Evolutionary conservation across 2,113 vertebrate genomes (phyloP).

Genomic region (Hippocampus zosterae): DNA sequence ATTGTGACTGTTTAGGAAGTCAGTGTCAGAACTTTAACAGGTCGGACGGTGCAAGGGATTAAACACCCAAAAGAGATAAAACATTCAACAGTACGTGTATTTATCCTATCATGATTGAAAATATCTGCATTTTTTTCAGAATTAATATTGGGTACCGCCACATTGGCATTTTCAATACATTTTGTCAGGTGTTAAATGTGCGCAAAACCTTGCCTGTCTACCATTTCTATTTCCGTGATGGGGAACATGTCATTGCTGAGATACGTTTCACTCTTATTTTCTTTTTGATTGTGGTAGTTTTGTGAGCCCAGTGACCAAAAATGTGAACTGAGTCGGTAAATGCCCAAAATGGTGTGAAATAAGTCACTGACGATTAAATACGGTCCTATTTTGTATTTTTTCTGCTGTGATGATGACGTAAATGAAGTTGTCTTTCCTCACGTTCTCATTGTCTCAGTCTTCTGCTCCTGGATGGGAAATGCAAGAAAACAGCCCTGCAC

Average conservation of each 20-base stretch:
- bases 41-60: no score
- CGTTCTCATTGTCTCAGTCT: constrained; percentile 37
- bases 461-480: constrained; percentile 34
- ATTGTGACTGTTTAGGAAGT: no score
- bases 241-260: not conserved
- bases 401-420: constrained; percentile 23
- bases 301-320: not conserved
- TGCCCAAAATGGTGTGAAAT: not conserved
- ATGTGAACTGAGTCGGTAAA: not conserved
- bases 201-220: no score
- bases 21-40: no score
- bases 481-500: constrained; percentile 44
- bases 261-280: not conserved
- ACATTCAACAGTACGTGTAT: no score
- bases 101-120: no score
- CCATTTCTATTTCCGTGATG: not conserved
- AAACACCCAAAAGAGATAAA: no score
- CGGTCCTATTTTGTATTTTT: constrained; percentile 33
- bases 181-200: no score
- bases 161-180: not conserved
- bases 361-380: constrained; percentile 41
- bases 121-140: no score
- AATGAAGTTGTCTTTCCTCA: constrained; percentile 42
- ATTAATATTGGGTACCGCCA: not conserved
- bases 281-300: no score